These are phyloP conservation scores for Pyrrhopygopsis socrates DNA, from an alignment of 2,888 invertebrate genomes.

Conservation along the genomic window DNA sequence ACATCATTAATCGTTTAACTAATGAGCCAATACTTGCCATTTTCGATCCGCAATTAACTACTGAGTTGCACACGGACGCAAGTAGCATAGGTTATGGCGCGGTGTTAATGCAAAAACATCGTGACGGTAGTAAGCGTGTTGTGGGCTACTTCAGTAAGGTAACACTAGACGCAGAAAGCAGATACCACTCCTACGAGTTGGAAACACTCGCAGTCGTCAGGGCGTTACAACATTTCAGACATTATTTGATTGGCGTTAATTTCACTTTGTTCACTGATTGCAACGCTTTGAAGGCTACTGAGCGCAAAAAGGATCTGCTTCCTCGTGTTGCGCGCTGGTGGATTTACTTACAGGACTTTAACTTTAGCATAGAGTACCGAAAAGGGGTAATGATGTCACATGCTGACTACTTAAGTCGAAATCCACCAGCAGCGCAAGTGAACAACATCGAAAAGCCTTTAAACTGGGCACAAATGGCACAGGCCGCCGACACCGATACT, in stretches of 20 bases:
- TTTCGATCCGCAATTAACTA: not conserved
- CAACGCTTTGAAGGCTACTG: constrained; percentile 64
- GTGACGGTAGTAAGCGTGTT: not conserved
- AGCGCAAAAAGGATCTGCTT: constrained; percentile 82
- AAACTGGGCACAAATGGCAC: constrained; percentile 3
- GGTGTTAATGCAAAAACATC: not conserved
- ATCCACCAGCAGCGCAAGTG: constrained; percentile 19
- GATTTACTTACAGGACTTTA: too few species aligned
- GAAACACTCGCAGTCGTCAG: too few species aligned
- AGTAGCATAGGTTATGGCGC: not conserved
- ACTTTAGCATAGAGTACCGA: constrained; percentile 68
- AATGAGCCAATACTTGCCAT: not conserved
- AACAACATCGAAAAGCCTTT: constrained; percentile 4
- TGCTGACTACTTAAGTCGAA: constrained; percentile 46
- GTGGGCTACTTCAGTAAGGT: not conserved
- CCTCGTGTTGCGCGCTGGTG: constrained; percentile 86
- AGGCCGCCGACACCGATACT: not conserved
- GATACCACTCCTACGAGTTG: constrained; percentile 68
- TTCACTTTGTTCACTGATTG: constrained; percentile 86
- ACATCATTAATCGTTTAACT: not conserved
- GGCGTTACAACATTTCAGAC: constrained; percentile 65
- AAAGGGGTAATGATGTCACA: constrained; percentile 32
- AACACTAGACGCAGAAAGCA: not conserved
- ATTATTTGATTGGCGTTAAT: constrained; percentile 53
- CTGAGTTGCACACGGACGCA: too few species aligned